Evolutionary conservation across 2,113 vertebrate genomes (phyloP), one percentile per base, ranked within the genome.

Genomic region (Tychaedon coryphoeus): DNA sequence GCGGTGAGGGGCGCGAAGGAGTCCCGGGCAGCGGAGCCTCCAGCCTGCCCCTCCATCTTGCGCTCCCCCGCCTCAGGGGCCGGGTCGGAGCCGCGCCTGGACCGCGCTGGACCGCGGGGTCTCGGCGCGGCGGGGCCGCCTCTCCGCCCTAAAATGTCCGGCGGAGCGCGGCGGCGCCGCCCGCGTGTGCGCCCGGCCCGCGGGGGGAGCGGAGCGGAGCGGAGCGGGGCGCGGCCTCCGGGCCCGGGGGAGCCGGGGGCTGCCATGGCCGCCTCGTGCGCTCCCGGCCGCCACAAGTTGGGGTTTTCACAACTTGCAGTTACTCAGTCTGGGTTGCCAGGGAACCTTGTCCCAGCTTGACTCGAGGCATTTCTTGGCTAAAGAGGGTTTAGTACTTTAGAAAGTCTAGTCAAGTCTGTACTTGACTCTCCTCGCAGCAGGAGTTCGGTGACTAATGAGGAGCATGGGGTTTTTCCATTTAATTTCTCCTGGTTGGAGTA

Each of bases 331-430:
- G 86, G 62, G 92, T 95, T 95, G 96, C 93, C 24, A 40, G 47
- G 88, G 69, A 78, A 85, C 89, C 76, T 65, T 97, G 96, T 77
- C 96, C 88, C 82, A 47, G 92, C 96, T 95, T 97, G 96, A 96
- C 91, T 94, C 20, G 36, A 73, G 56, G 73, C 57, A 72, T 92
- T 93, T 95, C 81, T 95, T 94, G 94, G 94, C 96, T 87, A 53
- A 24, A 36, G 85, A 81, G 82, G 34, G 54, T 25, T 48, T 5
- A 14, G 70, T 71, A 8, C 86, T 92, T 89, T 28, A 80, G 87
- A 90, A 91, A 70, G 81, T 33, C 61, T 65, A 56, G 82, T 97
- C 95, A 96, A 95, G 96, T 83, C 94, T 0, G 34, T 92, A 87
- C 96, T 97, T 97, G 97, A 97, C 82, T 96, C 67, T 78, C 28